These are phyloP conservation scores for Allygus modestus DNA, from an alignment of 2,888 invertebrate genomes.

Conservation along the genomic window DNA sequence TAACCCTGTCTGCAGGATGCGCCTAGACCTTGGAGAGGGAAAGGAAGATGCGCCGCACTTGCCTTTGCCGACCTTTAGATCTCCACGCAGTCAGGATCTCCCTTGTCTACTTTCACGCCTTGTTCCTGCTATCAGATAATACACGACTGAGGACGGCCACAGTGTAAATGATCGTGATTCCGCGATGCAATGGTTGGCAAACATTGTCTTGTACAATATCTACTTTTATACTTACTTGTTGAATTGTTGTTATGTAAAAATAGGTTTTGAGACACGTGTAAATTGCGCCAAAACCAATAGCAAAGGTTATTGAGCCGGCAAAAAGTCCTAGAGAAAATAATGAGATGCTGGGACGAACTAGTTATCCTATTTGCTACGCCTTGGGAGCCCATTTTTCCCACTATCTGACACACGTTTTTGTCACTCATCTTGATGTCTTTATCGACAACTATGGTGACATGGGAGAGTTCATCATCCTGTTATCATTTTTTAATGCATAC, in stretches of 20 bases:
- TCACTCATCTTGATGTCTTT: too few relatives aligned
- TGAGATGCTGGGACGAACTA: neutral
- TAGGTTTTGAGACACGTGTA: too few relatives aligned
- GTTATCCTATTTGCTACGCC: neutral
- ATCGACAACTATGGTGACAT: too few relatives aligned
- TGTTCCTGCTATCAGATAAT: constrained; percentile 1
- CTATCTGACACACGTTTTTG: neutral
- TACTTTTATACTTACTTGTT: too few relatives aligned
- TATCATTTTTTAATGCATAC: too few relatives aligned
- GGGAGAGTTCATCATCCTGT: too few relatives aligned
- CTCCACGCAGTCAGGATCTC: constrained; percentile 13
- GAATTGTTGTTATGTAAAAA: too few relatives aligned
- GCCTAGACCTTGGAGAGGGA: constrained; percentile 44
- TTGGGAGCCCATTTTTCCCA: neutral
- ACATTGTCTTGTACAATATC: too few relatives aligned
- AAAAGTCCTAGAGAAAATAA: neutral
- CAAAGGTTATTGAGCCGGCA: too few relatives aligned
- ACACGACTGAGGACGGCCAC: neutral
- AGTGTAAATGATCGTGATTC: too few relatives aligned
- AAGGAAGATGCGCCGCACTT: constrained; percentile 34
- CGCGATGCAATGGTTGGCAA: too few relatives aligned
- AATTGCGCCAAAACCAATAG: too few relatives aligned
- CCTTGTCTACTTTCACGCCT: constrained; percentile 49
- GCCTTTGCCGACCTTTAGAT: constrained; percentile 36
- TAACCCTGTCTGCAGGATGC: constrained; percentile 19